Evolutionary conservation across 2,113 vertebrate genomes (phyloP).

Genomic region (Emberiza fucata): DNA sequence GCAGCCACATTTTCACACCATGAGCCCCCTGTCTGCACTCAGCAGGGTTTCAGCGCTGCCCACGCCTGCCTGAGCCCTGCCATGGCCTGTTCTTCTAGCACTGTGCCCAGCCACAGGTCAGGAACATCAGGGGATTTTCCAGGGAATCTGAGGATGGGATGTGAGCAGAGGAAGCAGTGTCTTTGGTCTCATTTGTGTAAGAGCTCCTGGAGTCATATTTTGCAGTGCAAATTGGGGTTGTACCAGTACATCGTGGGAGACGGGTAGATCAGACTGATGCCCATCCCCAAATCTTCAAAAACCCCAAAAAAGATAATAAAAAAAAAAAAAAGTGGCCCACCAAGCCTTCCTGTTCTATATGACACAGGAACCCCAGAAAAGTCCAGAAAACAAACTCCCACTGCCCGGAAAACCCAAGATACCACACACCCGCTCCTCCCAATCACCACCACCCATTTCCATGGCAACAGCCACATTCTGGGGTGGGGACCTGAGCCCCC

Average conservation of each 20-base stretch:
- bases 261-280: background rate
- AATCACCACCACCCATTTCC: background rate
- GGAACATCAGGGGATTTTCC: background rate
- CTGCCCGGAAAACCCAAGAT: background rate
- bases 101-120: accelerated
- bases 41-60: accelerated
- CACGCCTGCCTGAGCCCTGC: accelerated
- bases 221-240: accelerated
- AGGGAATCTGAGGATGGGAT: background rate
- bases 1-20: background rate
- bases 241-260: accelerated
- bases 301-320: background rate
- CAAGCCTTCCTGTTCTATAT: background rate
- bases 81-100: background rate
- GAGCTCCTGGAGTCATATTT: background rate
- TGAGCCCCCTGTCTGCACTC: background rate
- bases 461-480: background rate
- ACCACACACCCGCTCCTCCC: background rate
- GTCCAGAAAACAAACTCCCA: background rate
- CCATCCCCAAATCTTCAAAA: background rate
- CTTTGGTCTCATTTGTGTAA: background rate
- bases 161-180: background rate
- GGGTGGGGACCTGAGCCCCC: background rate
- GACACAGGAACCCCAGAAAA: background rate
- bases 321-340: accelerated